Evolutionary conservation across 2,888 invertebrate genomes (phyloP), one percentile per base, ranked within the genome.

Genomic region (Linnaemya tessellans): DNA sequence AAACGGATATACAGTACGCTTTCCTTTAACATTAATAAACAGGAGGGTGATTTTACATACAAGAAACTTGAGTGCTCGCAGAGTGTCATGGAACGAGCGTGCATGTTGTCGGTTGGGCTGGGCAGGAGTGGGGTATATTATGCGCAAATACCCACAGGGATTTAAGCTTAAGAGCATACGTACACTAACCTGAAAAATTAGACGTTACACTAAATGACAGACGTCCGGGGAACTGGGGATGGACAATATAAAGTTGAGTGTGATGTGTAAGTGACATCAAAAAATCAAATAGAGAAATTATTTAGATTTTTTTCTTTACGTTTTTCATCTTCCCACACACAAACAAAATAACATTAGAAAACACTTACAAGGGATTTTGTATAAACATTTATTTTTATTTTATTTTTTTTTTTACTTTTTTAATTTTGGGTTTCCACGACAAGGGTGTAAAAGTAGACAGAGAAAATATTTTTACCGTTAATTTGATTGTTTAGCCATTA

Each of bases 241-340:
- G 58, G 35, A 58, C 43, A 38, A 46, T 58, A 73, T 41, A 35
- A 79, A 54, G 43, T 54, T 64, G 79, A 74, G 79, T 85, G 82
- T 85, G 85, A 85, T 85, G 85, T 82, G 85, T 85, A 82, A 85
- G 85, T 85, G 85, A 85, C 85, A 85, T 85, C 85, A 85, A 85
- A 82, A 85, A 85, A 85, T 85, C 85, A 85, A 85, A 85, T 82
- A 85, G 74, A 85, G 85, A 85, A 85, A 85, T 85, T 82, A 85
- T 82, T 75, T 38, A n/a, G 22, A 80, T 41, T 65, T 41, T 62
- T 65, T 38, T 60, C 7, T 70, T 65, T 71, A 11, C 18, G 30
- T 15, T 71, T 62, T 38, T 67, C 73, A 73, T 60, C 68, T 70
- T 75, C 78, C 83, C 75, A 65, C 49, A 30, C 22, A 67, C n/a